These are phyloP conservation scores for Hymenopus coronatus DNA, from an alignment of 2,888 invertebrate species.

Conservation along the genomic window DNA sequence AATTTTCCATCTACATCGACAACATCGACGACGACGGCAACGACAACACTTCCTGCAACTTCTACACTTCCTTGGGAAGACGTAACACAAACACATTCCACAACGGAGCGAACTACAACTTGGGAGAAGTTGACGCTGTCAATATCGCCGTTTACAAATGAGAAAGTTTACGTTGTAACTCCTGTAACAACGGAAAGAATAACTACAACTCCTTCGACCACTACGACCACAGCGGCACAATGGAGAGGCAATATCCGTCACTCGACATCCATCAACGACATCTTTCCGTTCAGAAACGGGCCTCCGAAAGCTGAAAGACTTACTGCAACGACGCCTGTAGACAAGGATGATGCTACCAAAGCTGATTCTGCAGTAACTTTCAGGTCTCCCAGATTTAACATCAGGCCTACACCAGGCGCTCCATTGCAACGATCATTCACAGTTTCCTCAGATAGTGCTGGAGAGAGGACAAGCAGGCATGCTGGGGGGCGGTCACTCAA, in stretches of 20 bases:
- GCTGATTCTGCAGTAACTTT: constrained; percentile 42
- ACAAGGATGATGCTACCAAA: background rate
- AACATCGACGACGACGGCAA: background rate
- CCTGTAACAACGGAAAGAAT: constrained; percentile 53
- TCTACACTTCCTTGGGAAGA: constrained; percentile 39
- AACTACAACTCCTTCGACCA: constrained; percentile 30
- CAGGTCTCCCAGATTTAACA: constrained; percentile 54
- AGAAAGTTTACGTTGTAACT: constrained; percentile 80
- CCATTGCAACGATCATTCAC: constrained; percentile 26
- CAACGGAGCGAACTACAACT: constrained; percentile 43
- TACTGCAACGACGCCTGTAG: background rate
- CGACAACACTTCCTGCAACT: constrained; percentile 23
- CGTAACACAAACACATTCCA: constrained; percentile 1
- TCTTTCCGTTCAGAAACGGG: constrained; percentile 31
- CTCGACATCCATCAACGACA: constrained; percentile 23
- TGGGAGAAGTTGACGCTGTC: constrained; percentile 70
- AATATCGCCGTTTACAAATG: constrained; percentile 72
- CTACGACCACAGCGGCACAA: constrained; percentile 34
- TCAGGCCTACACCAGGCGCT: constrained; percentile 55
- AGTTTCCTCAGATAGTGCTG: background rate
- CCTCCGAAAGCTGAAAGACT: constrained; percentile 4
- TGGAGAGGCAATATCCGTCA: constrained; percentile 32
- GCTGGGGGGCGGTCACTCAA: background rate
- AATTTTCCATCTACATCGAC: background rate
- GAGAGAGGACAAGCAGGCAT: background rate